Evolutionary conservation across 2,888 invertebrate species (phyloP).

Genomic region (Cylindroiulus punctatus): DNA sequence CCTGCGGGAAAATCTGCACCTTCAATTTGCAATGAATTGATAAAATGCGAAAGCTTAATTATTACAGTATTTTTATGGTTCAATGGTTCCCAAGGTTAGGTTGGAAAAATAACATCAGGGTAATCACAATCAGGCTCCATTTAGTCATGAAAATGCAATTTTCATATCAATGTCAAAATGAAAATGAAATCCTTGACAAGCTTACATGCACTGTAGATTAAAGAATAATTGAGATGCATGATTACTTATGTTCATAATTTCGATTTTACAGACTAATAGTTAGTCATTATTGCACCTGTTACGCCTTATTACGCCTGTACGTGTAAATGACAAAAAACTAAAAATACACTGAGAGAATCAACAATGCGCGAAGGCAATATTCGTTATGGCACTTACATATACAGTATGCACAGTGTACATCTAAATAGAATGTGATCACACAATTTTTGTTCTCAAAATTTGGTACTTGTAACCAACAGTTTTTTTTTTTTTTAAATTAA

Average conservation of each 20-base stretch:
- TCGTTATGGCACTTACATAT: no score
- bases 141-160: not conserved
- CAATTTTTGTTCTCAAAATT: no score
- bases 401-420: no score
- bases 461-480: no score
- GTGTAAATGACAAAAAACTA: no score
- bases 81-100: not conserved
- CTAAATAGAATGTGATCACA: no score
- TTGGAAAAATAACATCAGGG: conserved; percentile 5
- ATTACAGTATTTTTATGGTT: conserved; percentile 24
- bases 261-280: not conserved
- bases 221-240: not conserved
- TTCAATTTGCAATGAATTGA: conserved; percentile 15
- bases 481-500: no score
- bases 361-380: no score
- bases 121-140: not conserved
- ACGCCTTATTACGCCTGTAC: no score
- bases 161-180: conserved; percentile 1
- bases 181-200: not conserved
- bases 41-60: conserved; percentile 21
- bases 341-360: no score
- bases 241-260: not conserved
- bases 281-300: not conserved
- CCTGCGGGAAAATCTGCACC: conserved; percentile 30
- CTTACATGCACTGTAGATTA: not conserved